A percentile compares a stretch with the other conserved stretches of the same genome.
Evolutionary conservation across 2,888 invertebrate genomes (phyloP).

Genomic region (Chalcis sispes): DNA sequence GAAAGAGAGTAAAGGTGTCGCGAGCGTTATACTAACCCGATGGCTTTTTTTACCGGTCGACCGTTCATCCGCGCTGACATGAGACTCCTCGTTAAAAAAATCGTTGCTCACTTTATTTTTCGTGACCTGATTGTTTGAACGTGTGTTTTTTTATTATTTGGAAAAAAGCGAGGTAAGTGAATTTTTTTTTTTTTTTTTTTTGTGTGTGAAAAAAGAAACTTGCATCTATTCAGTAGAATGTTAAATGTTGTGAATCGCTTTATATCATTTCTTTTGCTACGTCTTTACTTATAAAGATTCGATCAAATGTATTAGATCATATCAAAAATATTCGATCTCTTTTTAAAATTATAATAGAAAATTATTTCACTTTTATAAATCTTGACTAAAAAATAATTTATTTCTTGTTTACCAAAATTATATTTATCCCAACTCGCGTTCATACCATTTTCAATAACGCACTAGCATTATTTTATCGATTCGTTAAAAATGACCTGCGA

Average conservation of each 20-base stretch:
- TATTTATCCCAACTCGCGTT: no score
- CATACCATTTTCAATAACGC: slow-evolving; percentile 1
- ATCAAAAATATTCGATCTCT: no score
- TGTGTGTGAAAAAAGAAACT: no score
- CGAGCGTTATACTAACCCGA: neutral
- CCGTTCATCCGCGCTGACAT: slow-evolving; percentile 20
- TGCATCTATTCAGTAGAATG: no score
- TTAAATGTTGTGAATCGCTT: no score
- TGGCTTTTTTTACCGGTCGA: slow-evolving; percentile 24
- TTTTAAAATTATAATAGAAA: no score
- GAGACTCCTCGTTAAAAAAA: slow-evolving; percentile 2
- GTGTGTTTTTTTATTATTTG: neutral
- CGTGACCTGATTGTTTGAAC: neutral
- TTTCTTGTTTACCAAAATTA: no score
- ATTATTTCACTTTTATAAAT: no score
- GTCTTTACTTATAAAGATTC: no score
- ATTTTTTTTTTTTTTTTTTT: neutral
- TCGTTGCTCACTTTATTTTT: neutral
- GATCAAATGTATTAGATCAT: no score
- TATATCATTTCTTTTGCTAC: no score
- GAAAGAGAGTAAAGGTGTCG: neutral
- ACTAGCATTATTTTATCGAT: slow-evolving; percentile 31
- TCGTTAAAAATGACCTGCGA: neutral
- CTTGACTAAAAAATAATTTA: no score
- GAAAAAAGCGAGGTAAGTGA: neutral